Percentiles rank a stretch among this genome's conserved stretches.
These are phyloP conservation scores for Eulemur rufifrons DNA, from an alignment of 2,113 vertebrate species.

Conservation along the genomic window DNA sequence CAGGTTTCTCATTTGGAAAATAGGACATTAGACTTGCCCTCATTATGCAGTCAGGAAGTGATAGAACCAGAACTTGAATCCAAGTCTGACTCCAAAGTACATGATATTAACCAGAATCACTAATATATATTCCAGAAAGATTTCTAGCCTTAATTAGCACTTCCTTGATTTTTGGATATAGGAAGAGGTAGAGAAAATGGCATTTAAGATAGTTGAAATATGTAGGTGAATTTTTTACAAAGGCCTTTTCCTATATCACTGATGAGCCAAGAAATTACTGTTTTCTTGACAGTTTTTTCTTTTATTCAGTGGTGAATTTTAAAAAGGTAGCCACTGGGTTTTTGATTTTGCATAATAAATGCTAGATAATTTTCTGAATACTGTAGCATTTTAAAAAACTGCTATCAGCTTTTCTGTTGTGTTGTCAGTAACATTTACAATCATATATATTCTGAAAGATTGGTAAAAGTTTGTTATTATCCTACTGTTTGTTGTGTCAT, in stretches of 20 bases:
- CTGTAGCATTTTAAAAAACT: neutral
- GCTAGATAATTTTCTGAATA: neutral
- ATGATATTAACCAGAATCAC: neutral
- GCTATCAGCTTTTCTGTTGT: neutral
- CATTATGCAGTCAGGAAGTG: neutral
- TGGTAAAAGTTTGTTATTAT: slow-evolving; percentile 14
- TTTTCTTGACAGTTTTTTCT: neutral
- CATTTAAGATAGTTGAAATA: neutral
- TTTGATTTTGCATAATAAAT: slow-evolving; percentile 35
- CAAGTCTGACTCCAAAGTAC: neutral
- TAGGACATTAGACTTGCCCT: neutral
- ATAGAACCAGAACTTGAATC: neutral
- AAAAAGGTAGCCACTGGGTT: neutral
- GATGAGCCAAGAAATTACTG: neutral
- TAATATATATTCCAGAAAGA: neutral
- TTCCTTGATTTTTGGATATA: neutral
- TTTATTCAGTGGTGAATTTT: neutral
- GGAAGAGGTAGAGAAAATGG: neutral
- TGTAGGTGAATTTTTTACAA: neutral
- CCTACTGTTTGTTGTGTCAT: neutral
- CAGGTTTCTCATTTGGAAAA: neutral
- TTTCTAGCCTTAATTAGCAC: neutral
- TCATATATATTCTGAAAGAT: neutral
- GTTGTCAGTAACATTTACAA: slow-evolving; percentile 1
- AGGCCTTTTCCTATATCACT: neutral